These are phyloP conservation scores for Salvator merianae DNA, from an alignment of 2,113 vertebrate species.

Conservation along the genomic window DNA sequence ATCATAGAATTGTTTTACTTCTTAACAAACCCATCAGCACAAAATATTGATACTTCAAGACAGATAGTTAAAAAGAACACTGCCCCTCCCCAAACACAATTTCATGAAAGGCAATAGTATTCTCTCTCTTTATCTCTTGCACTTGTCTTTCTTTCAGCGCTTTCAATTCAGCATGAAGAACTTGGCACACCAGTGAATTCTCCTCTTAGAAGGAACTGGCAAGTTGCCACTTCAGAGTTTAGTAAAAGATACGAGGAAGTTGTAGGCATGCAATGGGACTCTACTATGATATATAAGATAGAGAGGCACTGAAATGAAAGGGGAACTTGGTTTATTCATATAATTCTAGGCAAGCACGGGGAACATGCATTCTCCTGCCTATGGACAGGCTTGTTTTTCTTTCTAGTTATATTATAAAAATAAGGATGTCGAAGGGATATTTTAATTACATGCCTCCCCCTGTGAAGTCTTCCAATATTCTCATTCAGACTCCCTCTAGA, in stretches of 20 bases:
- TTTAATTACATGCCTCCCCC: conserved; percentile 34
- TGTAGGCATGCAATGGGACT: neutral
- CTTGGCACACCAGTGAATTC: neutral
- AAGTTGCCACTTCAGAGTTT: neutral
- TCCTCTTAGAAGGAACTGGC: conserved; percentile 13
- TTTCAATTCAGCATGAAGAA: conserved; percentile 15
- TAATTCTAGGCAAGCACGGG: neutral
- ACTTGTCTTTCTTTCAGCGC: neutral
- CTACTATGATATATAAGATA: neutral
- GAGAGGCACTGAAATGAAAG: conserved; percentile 12
- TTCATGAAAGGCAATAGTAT: neutral
- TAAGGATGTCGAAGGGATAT: neutral
- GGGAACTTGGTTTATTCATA: neutral
- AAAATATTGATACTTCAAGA: neutral
- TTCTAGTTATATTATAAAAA: neutral
- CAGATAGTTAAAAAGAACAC: neutral
- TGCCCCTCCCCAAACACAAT: neutral
- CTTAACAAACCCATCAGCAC: neutral
- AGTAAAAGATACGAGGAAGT: conserved; percentile 24
- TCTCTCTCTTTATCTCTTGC: neutral
- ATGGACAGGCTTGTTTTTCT: neutral
- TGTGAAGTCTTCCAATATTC: conserved; percentile 34
- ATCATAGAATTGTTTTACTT: neutral
- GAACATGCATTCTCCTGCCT: neutral
- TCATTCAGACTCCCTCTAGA: conserved; percentile 46